A percentile compares a stretch with the other conserved stretches of the same genome.
Conservation (phyloP, 2,888 invertebrate genomes). For the Tinea pellionella region DNA sequence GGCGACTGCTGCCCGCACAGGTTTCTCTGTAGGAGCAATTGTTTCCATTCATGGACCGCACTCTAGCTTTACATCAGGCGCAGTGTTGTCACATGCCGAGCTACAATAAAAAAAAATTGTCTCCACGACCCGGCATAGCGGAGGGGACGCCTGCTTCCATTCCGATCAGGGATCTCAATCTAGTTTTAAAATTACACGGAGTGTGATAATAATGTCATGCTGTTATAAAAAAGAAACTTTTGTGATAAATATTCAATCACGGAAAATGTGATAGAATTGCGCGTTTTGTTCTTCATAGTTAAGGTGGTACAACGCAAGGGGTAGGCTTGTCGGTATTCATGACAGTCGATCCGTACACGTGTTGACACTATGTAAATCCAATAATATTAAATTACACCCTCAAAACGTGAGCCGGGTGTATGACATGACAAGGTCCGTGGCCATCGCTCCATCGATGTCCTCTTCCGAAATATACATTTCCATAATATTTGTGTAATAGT, state of each 20-base stretch:
- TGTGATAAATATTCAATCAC: neutral
- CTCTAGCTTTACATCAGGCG: too few species aligned
- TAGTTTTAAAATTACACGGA: too few species aligned
- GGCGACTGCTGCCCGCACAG: too few species aligned
- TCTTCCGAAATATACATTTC: neutral
- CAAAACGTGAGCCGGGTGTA: slow-evolving; percentile 23
- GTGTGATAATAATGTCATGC: too few species aligned
- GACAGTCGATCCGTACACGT: slow-evolving; percentile 28
- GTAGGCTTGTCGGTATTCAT: slow-evolving; percentile 34
- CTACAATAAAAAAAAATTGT: too few species aligned
- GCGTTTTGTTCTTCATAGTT: neutral
- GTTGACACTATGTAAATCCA: slow-evolving; percentile 33
- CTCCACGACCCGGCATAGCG: too few species aligned
- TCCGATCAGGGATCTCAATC: too few species aligned
- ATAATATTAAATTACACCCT: slow-evolving; percentile 36
- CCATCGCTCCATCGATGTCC: neutral
- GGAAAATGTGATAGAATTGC: neutral
- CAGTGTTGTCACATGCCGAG: too few species aligned
- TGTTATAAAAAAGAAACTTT: too few species aligned
- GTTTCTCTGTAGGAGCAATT: too few species aligned
- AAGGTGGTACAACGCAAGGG: neutral
- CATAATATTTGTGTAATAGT: neutral
- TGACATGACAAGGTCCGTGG: neutral
- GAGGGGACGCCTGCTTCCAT: too few species aligned
- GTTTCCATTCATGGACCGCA: too few species aligned